phyloP scores from a whole-genome alignment of 2,797 vertebrate genomes.

The Eulemur coronatus region DNA sequence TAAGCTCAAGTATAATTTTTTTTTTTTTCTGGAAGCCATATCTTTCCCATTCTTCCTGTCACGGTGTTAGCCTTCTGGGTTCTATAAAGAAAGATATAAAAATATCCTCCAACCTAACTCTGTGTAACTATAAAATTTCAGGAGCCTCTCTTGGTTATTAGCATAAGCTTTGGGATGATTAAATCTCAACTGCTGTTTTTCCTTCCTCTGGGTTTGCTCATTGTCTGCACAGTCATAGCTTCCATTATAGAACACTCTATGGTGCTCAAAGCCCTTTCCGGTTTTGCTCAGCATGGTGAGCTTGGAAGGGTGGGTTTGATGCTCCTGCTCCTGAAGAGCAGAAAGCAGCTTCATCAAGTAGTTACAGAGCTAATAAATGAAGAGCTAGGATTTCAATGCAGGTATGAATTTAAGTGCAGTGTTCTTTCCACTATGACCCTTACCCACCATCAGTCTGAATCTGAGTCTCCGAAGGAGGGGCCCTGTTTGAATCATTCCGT shows the following conservation, averaged over 20 bases:
- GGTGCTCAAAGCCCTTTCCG: background rate
- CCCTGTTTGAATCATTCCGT: background rate
- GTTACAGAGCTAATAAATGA: background rate
- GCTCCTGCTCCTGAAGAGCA: background rate
- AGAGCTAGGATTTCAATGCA: background rate
- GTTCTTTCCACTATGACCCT: background rate
- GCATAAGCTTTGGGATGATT: background rate
- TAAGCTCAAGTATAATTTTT: background rate
- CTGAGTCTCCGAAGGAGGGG: background rate
- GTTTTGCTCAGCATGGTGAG: background rate
- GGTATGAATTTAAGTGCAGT: background rate
- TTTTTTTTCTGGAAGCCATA: background rate
- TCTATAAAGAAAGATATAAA: background rate
- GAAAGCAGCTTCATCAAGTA: background rate
- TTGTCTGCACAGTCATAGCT: background rate
- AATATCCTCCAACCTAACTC: background rate
- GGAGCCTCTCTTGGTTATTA: background rate
- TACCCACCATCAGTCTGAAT: background rate
- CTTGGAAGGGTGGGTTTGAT: background rate
- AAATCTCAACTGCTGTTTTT: background rate
- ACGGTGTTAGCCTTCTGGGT: background rate
- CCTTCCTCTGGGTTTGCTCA: background rate
- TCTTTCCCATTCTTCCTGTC: background rate
- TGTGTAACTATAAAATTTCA: background rate
- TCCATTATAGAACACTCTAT: fast-evolving